Base-by-base conservation (phyloP, 2,113 vertebrate genomes). In the Brachyhypopomus occidentalis region DNA sequence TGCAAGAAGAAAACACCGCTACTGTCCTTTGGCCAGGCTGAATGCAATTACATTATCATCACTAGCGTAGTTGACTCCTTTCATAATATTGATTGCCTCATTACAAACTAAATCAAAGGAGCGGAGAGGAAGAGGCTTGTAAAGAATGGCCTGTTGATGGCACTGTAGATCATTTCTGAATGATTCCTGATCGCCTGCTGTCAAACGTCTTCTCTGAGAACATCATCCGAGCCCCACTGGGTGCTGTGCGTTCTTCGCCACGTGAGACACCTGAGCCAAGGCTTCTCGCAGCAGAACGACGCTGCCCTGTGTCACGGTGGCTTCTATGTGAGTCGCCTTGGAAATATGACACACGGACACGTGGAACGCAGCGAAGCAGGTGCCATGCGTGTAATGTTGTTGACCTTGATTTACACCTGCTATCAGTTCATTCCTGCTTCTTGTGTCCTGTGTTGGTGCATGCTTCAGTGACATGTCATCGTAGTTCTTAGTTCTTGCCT, bases 191-290 rank as follows among this genome's bases (percentile, higher is more conserved):
- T 16, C 58, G 64, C 56, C 36, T 4, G 30, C 80, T 86, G 86
- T 84, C 84, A 87, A 77, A 86, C 88, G 71, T 76, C 58, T 83
- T 60, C 80, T 62, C 75, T 81, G 63, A 82, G 82, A 58, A 45
- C 89, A 88, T 87, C 88, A 91, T 89, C 81, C 48, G 84, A 89
- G 80, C 84, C 69, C 23, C 80, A 82, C 79, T 58, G 83, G 89
- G 81, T 80, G 78, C 88, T 87, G 83, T 20, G 66, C 71, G 38
- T 64, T 82, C 82, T 85, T 58, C 38, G 73, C 77, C 72, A n/a
- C 56, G 66, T 67, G 60, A 67, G 77, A 77, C 14, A 73, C 77
- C 84, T 69, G 69, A 58, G 19, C 77, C 76, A 48, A 20, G 34
- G 66, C 79, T 55, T 71, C 63, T 70, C 72, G 60, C 64, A 60